A percentile compares a stretch with the other conserved stretches of the same genome.
Evolutionary conservation across 2,888 invertebrate genomes (phyloP).

Genomic region (Papilio demoleus): DNA sequence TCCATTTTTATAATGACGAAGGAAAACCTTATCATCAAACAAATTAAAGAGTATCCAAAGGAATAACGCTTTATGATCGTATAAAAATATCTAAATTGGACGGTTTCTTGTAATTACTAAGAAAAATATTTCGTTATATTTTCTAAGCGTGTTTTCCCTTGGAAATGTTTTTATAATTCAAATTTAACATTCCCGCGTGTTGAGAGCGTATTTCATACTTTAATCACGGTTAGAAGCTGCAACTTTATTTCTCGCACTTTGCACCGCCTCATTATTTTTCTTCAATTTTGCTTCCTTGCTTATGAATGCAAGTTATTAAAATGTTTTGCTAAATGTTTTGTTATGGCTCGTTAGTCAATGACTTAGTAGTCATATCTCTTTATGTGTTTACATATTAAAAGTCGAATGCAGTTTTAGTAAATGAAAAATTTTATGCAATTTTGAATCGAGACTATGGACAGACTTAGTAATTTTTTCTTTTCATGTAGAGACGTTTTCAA

Average conservation of each 20-base stretch:
- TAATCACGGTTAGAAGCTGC: constrained; percentile 35
- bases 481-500: neutral
- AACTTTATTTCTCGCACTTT: constrained; percentile 28
- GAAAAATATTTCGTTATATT: constrained; percentile 18
- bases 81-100: constrained; percentile 23
- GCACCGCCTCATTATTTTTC: constrained; percentile 38
- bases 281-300: constrained; percentile 32
- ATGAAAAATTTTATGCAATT: neutral
- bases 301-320: constrained; percentile 34
- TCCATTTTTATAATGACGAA: neutral
- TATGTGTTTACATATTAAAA: neutral
- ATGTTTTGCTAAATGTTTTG: constrained; percentile 12
- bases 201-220: constrained; percentile 33
- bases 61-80: constrained; percentile 7
- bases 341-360: neutral
- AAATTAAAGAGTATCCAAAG: constrained; percentile 15
- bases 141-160: constrained; percentile 15
- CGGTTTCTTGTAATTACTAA: constrained; percentile 19
- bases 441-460: neutral
- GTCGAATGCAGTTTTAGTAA: neutral
- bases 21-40: constrained; percentile 13
- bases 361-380: constrained; percentile 1
- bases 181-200: constrained; percentile 29
- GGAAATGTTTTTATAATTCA: constrained; percentile 33
- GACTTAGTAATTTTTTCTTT: neutral